These are phyloP conservation scores for Perca flavescens DNA, from an alignment of 2,113 vertebrate genomes.

Conservation along the genomic window DNA sequence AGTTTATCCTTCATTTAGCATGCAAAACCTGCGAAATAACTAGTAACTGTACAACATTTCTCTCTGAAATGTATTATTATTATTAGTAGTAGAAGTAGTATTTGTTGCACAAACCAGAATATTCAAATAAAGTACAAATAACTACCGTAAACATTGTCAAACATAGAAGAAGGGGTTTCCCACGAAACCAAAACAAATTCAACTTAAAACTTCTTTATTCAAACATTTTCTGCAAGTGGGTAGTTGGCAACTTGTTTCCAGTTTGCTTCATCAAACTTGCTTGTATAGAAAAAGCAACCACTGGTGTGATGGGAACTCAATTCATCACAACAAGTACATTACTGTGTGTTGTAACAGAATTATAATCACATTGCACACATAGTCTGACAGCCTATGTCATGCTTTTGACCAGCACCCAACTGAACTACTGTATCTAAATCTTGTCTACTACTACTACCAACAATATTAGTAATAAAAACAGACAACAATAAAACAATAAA, in stretches of 20 bases:
- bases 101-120: not conserved
- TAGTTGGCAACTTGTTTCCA: not conserved
- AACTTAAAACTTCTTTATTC: not conserved
- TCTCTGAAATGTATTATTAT: not conserved
- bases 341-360: not conserved
- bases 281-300: not conserved
- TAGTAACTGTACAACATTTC: not conserved
- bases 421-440: not conserved
- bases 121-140: not conserved
- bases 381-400: not conserved
- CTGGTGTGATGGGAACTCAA: not conserved
- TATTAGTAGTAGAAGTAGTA: not conserved
- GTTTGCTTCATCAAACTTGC: not conserved
- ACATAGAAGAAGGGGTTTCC: not conserved
- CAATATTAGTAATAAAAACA: not conserved
- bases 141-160: not conserved
- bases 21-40: not conserved
- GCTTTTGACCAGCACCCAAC: not conserved
- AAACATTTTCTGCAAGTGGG: not conserved
- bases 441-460: not conserved
- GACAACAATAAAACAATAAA: not conserved
- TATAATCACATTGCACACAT: not conserved
- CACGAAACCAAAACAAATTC: not conserved
- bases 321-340: not conserved
- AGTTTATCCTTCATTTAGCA: not conserved